phyloP scores from a whole-genome alignment of 2,113 vertebrate species.

The Carettochelys insculpta region DNA sequence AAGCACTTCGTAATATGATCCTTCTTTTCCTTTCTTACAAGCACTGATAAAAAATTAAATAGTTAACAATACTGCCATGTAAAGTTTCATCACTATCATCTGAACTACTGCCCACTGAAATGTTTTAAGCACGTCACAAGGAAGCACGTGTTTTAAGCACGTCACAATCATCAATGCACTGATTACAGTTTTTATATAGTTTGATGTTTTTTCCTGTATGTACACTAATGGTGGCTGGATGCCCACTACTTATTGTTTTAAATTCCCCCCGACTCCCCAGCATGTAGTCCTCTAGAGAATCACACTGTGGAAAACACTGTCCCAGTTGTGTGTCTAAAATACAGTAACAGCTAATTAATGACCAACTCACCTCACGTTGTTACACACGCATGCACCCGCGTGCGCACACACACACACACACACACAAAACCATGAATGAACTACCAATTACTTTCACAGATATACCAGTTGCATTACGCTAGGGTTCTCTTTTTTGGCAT shows the following conservation, averaged over 20 bases:
- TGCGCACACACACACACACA: no score
- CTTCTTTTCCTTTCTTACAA: not conserved
- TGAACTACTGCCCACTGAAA: not conserved
- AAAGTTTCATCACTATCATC: not conserved
- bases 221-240: not conserved
- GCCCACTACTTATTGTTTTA: not conserved
- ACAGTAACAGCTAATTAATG: not conserved
- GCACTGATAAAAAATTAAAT: not conserved
- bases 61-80: not conserved
- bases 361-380: not conserved
- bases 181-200: not conserved
- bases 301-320: not conserved
- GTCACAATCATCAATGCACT: not conserved
- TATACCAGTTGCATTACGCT: not conserved
- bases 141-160: rapidly evolving
- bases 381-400: no score
- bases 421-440: not conserved
- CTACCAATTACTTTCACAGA: not conserved
- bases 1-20: constrained; percentile 21
- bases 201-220: not conserved
- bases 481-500: not conserved
- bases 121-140: rapidly evolving
- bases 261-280: not conserved
- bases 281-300: not conserved
- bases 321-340: not conserved